Base-by-base conservation (phyloP, 1,140 invertebrate species). In the Carcinoscorpius rotundicauda region DNA sequence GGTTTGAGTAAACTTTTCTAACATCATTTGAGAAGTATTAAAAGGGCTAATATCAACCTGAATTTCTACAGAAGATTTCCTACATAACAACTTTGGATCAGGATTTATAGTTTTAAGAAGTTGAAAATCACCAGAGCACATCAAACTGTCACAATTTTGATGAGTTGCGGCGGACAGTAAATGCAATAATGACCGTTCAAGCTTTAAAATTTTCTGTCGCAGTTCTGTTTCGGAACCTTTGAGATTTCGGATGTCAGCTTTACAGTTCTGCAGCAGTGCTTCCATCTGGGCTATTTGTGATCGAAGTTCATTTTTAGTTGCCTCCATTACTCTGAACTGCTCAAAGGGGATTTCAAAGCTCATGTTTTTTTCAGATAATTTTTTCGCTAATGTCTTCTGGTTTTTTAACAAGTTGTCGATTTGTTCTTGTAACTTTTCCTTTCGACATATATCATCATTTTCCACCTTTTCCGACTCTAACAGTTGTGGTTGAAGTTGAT, bases 231-330 rank as follows among this genome's bases (percentile, higher is more conserved):
- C 81, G 48, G 78, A 76, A 64, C 79, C 74, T 70, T 82, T 80
- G 56, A 86, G 70, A 66, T 82, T 77, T 49, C 78, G 78, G 66
- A 84, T 81, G 51, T 78, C 78, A 55, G 80, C 78, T 71, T 87
- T 84, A 4, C 81, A 82, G 58, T 80, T 79, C 60, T 73, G 72
- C 6, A 71, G 61, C 4, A 73, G 57, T 53, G 55, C 56, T 56
- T 73, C 73, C 50, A 72, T 60, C 8, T 70, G 64, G 60, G 56
- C 65, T 6, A 74, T 64, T 66, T 74, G 72, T 29, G 71, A 67
- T n/a, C 79, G 77, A 29, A 85, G 72, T 66, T 84, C 82, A 52
- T 78, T 81, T 71, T 86, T 81, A n/a, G 79, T 77, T 63, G 79
- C 74, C 68, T 82, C 80, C 53, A 86, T 70, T 66, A 81, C 76